These are phyloP conservation scores for Karalla daura DNA, from an alignment of 2,797 vertebrate species.

Conservation along the genomic window DNA sequence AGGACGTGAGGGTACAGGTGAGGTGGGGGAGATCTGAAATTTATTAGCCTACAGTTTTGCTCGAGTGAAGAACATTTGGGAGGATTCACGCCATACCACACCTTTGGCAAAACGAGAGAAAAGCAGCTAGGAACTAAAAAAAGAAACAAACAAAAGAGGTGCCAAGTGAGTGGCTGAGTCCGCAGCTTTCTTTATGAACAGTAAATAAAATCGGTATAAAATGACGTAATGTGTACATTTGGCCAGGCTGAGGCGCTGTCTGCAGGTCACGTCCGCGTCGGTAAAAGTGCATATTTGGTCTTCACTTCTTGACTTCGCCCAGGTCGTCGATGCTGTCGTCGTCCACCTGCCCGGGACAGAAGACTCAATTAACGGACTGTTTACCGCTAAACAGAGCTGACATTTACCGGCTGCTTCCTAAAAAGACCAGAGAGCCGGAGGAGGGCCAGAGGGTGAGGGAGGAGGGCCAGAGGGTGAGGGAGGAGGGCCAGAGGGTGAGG, in stretches of 20 bases:
- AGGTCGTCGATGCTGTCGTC: slow-evolving; percentile 99
- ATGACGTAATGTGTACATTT: slow-evolving; percentile 88
- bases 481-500: too few species aligned
- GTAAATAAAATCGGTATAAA: slow-evolving; percentile 90
- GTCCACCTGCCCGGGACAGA: slow-evolving; percentile 86
- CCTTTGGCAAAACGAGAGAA: slow-evolving; percentile 93
- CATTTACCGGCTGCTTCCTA: too few species aligned
- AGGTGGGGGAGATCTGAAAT: slow-evolving; percentile 84
- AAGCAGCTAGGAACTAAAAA: slow-evolving; percentile 91
- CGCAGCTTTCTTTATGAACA: slow-evolving; percentile 88
- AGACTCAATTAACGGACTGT: not conserved
- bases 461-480: too few species aligned
- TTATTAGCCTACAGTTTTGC: slow-evolving; percentile 92
- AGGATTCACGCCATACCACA: slow-evolving; percentile 85
- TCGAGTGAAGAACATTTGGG: slow-evolving; percentile 88
- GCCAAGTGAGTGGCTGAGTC: slow-evolving; percentile 79
- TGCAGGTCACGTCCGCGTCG: slow-evolving; percentile 80
- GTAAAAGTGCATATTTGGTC: slow-evolving; percentile 86
- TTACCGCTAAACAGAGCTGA: not conserved
- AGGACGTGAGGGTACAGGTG: slow-evolving; percentile 53
- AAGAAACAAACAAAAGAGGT: too few species aligned
- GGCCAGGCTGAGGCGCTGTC: slow-evolving; percentile 80
- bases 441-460: too few species aligned
- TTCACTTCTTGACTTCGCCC: slow-evolving; percentile 99
- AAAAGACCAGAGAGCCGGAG: too few species aligned